Base-by-base conservation (phyloP, 2,113 vertebrate genomes). In the Collichthys lucidus region DNA sequence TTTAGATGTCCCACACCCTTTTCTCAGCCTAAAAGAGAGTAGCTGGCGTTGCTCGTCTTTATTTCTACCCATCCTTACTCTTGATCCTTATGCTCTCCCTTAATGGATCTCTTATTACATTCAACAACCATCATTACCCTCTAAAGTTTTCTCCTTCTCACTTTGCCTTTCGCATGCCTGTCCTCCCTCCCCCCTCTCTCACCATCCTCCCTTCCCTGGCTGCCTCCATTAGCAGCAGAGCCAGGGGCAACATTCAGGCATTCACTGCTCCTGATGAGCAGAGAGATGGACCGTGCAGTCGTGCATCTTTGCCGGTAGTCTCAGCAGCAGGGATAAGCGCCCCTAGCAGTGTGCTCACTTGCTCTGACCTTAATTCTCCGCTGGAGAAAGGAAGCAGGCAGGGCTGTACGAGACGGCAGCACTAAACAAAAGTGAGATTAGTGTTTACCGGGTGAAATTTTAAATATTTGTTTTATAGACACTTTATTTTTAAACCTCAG, bases 361-460 rank as follows among this genome's bases (percentile, higher is more conserved):
- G 60, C 49, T 56, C 74, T 93, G 93, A 94, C 93, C 94, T 91
- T 86, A 92, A 94, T 95, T 94, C 88, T 70, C 69, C 69, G 81
- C 89, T 89, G 71, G 85, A 82, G 52, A 70, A 61, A 69, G 77
- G 68, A 61, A 69, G 77, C 77, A 60, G 31, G 61, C 72, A 69
- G 82, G 17, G 63, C 59, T 68, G 81, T 60, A 61, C 50, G 22
- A 74, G 74, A 84, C 19, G 63, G 62, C 67, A 70, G 40, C 76
- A 59, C 3, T 52, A 79, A 90, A 92, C 91, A 92, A 91, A 82
- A 64, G 64, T 52, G 16, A 1, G 11, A 90, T 86, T 91, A 26
- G 86, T 92, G 68, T 74, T 85, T 61, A 69, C 71, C 0, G 16
- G 61, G 12, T 35, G 70, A 52, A 87, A 80, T 69, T 6, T 71